phyloP scores from a whole-genome alignment of 2,888 invertebrate species.

The Arenicola marina region DNA sequence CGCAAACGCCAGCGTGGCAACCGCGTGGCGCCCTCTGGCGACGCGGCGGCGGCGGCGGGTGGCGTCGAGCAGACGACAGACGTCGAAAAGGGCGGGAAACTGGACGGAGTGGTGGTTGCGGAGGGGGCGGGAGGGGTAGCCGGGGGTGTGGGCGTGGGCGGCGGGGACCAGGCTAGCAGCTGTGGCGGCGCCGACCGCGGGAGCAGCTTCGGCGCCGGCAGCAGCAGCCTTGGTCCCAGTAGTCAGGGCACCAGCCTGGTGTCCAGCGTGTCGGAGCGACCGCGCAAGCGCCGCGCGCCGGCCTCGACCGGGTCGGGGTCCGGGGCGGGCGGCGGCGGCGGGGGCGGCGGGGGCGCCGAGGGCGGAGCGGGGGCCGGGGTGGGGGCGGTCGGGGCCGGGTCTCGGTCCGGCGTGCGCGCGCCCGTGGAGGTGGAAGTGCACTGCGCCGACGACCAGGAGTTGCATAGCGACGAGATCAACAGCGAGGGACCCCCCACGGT shows the following conservation, averaged over 20 bases:
- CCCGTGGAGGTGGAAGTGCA: not conserved
- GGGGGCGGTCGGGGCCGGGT: too few species aligned
- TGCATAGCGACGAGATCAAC: not conserved
- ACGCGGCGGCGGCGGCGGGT: not conserved
- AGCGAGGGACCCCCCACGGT: not conserved
- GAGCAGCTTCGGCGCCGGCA: too few species aligned
- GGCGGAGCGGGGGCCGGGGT: not conserved
- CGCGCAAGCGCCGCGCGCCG: not conserved
- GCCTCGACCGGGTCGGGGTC: not conserved
- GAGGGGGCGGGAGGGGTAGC: too few species aligned
- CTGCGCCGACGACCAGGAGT: not conserved
- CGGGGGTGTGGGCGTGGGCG: too few species aligned
- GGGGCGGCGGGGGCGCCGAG: too few species aligned
- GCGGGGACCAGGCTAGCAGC: too few species aligned
- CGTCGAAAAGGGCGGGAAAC: too few species aligned
- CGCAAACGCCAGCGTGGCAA: slow-evolving; percentile 2
- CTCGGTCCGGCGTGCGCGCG: too few species aligned
- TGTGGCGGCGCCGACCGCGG: too few species aligned
- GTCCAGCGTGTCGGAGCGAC: not conserved
- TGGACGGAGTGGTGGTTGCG: too few species aligned
- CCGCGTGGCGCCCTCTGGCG: not conserved
- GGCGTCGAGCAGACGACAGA: not conserved
- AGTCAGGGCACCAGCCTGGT: not conserved
- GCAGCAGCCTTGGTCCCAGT: not conserved
- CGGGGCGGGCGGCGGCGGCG: not conserved